Conservation (phyloP, 2,113 vertebrate genomes). For the Coreoperca whiteheadi region DNA sequence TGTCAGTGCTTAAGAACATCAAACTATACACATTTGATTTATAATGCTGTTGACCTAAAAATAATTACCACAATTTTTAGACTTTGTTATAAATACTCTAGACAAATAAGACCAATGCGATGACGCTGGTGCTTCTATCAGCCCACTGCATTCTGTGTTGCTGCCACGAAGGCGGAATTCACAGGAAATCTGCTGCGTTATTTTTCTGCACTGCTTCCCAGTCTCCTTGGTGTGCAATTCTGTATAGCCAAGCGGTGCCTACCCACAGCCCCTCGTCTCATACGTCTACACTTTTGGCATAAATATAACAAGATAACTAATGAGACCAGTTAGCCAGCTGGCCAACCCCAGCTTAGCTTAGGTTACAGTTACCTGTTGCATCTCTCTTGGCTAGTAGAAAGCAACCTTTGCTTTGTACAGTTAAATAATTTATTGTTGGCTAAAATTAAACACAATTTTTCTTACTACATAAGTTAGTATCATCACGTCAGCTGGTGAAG, state of each 20-base stretch:
- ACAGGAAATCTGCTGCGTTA: neutral
- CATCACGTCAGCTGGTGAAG: too few species aligned
- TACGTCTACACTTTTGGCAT: too few species aligned
- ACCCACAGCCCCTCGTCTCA: neutral
- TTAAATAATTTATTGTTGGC: too few species aligned
- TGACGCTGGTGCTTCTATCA: neutral
- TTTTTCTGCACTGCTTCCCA: neutral
- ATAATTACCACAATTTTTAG: neutral
- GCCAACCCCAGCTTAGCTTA: too few species aligned
- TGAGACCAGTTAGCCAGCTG: too few species aligned
- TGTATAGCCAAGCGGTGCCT: neutral
- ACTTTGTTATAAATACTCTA: neutral
- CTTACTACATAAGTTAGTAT: too few species aligned
- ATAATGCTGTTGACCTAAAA: neutral
- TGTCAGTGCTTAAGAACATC: constrained; percentile 10
- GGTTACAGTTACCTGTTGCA: too few species aligned
- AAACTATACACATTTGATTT: neutral
- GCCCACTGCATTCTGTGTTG: neutral
- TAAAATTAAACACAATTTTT: too few species aligned
- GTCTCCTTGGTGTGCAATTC: neutral
- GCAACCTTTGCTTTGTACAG: too few species aligned
- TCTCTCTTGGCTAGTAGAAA: too few species aligned
- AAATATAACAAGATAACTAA: too few species aligned
- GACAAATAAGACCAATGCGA: neutral
- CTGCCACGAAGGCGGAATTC: neutral